A percentile compares a stretch with the other conserved stretches of the same genome.
Evolutionary conservation across 2,888 invertebrate species (phyloP).

Genomic region (Drosophila rubida): DNA sequence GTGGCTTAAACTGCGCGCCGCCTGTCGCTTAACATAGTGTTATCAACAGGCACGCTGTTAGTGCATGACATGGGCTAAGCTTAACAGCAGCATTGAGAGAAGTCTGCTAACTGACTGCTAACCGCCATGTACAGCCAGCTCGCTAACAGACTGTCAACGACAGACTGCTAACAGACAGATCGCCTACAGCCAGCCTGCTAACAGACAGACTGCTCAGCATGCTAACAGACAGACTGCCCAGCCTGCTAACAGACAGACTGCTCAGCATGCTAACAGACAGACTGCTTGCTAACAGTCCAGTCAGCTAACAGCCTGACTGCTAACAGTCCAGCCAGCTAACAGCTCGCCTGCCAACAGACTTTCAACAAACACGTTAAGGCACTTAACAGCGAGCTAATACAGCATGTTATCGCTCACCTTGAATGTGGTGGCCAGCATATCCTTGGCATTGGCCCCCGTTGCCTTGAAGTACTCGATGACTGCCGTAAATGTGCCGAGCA

Average conservation of each 20-base stretch:
- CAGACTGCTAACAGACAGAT: neutral
- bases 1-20: no score
- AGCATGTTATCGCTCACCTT: constrained; percentile 68
- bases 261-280: neutral
- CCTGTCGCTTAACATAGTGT: no score
- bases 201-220: neutral
- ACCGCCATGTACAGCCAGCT: no score
- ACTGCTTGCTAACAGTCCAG: no score
- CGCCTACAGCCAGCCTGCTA: neutral
- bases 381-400: neutral
- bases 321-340: neutral
- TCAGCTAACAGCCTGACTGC: neutral
- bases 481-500: constrained; percentile 81
- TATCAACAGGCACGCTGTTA: neutral
- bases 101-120: no score
- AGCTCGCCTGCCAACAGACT: no score
- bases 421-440: constrained; percentile 83
- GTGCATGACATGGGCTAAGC: no score
- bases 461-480: constrained; percentile 84
- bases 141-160: no score
- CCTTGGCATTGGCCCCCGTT: constrained; percentile 82
- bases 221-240: neutral
- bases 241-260: neutral
- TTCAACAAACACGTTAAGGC: no score
- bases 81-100: no score